Evolutionary conservation across 1,140 invertebrate genomes (phyloP).

Genomic region (Anagrus nilaparvatae): DNA sequence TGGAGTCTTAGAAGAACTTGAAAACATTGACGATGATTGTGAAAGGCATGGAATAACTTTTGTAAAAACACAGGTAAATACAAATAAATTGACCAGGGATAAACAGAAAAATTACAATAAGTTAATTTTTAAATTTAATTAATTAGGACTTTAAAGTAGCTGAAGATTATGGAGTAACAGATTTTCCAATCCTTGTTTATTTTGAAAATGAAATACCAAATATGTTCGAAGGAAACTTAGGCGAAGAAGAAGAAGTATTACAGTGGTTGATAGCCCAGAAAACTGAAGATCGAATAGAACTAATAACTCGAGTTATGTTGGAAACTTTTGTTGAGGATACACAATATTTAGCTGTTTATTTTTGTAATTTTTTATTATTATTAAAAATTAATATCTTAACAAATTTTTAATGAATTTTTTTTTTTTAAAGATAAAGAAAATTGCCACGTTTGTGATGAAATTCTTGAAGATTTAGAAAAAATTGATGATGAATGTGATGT

Average conservation of each 20-base stretch:
- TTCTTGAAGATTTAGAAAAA: conserved; percentile 78
- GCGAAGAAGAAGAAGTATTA: conserved; percentile 85
- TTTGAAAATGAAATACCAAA: conserved; percentile 82
- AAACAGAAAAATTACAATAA: too few relatives aligned
- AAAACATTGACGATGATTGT: conserved; percentile 93
- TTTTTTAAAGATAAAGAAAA: conserved; percentile 72
- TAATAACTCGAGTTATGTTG: conserved; percentile 87
- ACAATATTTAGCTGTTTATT: conserved; percentile 86
- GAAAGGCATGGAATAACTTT: conserved; percentile 86
- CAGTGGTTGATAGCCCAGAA: conserved; percentile 89
- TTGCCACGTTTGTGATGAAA: conserved; percentile 86
- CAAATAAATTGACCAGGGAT: too few relatives aligned
- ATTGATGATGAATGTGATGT: conserved; percentile 90
- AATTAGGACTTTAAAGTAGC: conserved; percentile 65
- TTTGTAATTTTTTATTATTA: conserved; percentile 56
- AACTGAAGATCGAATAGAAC: conserved; percentile 86
- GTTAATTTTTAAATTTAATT: too few relatives aligned
- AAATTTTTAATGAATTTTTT: neutral
- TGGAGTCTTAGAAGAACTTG: conserved; percentile 77
- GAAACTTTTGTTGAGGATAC: conserved; percentile 84
- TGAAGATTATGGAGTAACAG: conserved; percentile 74
- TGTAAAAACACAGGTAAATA: conserved; percentile 71
- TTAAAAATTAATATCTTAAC: conserved; percentile 5
- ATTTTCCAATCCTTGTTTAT: conserved; percentile 83
- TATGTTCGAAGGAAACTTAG: conserved; percentile 77